Percentiles rank a stretch among this genome's conserved stretches.
phyloP scores from a whole-genome alignment of 2,888 invertebrate species.

The Trichopria drosophilae region DNA sequence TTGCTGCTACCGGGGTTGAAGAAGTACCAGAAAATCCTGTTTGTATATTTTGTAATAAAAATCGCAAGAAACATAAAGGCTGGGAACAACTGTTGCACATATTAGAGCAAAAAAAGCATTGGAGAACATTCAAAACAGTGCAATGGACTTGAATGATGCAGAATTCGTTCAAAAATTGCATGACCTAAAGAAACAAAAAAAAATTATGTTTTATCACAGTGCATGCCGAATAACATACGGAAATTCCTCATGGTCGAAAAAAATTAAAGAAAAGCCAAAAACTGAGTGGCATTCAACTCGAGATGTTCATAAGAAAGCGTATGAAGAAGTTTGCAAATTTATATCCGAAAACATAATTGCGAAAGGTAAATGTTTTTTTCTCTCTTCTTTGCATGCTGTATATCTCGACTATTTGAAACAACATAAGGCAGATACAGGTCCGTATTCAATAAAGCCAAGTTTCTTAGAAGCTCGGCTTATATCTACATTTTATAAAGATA shows the following conservation, averaged over 20 bases:
- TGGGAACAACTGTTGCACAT: background rate
- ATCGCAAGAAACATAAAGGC: background rate
- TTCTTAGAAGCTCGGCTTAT: conserved; percentile 4
- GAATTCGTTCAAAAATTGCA: too few relatives aligned
- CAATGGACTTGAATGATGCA: too few relatives aligned
- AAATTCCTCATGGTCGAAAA: background rate
- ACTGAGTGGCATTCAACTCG: conserved; percentile 7
- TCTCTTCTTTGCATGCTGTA: conserved; percentile 5
- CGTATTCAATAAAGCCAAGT: background rate
- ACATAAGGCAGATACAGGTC: background rate
- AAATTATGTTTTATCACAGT: conserved; percentile 7
- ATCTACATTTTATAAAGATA: conserved; percentile 6
- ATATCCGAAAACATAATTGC: background rate
- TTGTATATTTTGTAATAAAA: conserved; percentile 5
- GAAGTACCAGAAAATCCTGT: background rate
- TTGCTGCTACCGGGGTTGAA: too few relatives aligned
- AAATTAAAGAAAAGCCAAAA: background rate
- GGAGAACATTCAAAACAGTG: too few relatives aligned
- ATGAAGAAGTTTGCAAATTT: background rate
- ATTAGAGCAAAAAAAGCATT: too few relatives aligned
- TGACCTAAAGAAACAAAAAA: background rate
- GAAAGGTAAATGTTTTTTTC: background rate
- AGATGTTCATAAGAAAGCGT: background rate
- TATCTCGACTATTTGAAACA: background rate
- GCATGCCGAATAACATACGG: background rate